phyloP scores from a whole-genome alignment of 2,888 invertebrate species.

The Agrochola litura region DNA sequence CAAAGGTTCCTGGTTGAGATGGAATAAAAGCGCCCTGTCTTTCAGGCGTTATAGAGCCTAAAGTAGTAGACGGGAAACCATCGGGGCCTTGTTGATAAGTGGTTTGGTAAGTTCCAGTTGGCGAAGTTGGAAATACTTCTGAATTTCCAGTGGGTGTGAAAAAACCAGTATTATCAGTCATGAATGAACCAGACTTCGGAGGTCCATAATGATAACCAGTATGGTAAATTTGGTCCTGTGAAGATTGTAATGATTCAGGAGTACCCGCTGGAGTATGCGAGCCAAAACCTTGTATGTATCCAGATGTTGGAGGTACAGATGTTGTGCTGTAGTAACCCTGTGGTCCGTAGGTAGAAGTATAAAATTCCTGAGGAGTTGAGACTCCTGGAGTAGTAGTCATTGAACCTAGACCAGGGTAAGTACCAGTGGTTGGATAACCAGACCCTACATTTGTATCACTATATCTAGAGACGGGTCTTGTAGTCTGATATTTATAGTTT shows the following conservation, averaged over 20 bases:
- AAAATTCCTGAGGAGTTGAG: constrained; percentile 28
- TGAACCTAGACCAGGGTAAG: neutral
- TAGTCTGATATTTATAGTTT: constrained; percentile 20
- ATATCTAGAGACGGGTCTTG: constrained; percentile 14
- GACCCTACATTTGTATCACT: constrained; percentile 13
- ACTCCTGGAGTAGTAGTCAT: neutral
- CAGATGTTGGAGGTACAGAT: constrained; percentile 10
- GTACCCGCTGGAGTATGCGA: neutral
- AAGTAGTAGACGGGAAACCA: constrained; percentile 16
- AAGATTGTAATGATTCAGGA: constrained; percentile 1
- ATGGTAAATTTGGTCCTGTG: constrained; percentile 2
- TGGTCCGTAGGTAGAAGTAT: constrained; percentile 46
- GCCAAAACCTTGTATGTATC: neutral
- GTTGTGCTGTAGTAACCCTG: constrained; percentile 16
- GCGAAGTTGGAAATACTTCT: constrained; percentile 7
- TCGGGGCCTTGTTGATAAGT: constrained; percentile 6
- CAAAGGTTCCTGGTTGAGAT: constrained; percentile 16
- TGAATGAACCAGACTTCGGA: constrained; percentile 12
- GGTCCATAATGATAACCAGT: constrained; percentile 54
- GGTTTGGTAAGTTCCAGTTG: constrained; percentile 33
- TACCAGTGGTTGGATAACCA: constrained; percentile 16
- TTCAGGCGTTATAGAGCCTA: neutral
- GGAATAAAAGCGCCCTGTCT: constrained; percentile 14
- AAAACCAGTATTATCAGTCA: neutral
- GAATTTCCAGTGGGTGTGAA: constrained; percentile 10